Conservation (phyloP, 2,888 invertebrate species). For the Drosophila basisetae region DNA sequence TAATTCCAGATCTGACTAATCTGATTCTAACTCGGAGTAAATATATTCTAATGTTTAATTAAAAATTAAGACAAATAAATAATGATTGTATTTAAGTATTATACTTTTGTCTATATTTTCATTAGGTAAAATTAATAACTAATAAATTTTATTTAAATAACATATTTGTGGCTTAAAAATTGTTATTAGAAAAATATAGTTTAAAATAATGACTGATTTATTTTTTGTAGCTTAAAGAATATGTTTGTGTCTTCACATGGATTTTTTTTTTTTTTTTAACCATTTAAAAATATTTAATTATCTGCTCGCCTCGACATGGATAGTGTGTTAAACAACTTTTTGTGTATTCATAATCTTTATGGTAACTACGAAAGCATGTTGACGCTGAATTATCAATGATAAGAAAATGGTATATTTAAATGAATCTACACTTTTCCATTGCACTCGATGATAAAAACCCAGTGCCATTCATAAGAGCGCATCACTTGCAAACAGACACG, state of each 20-base stretch:
- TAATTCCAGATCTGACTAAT: background rate
- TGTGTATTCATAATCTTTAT: slow-evolving; percentile 26
- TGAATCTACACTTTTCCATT: slow-evolving; percentile 36
- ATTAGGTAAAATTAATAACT: background rate
- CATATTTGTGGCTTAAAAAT: background rate
- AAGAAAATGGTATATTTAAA: slow-evolving; percentile 25
- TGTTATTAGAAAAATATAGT: background rate
- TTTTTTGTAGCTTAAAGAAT: background rate
- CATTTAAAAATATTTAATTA: background rate
- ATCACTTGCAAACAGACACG: slow-evolving; percentile 28
- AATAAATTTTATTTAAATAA: background rate
- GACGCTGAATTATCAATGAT: slow-evolving; percentile 40
- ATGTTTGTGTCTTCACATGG: background rate
- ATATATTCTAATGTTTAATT: background rate
- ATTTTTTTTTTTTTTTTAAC: background rate
- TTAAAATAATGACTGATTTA: background rate
- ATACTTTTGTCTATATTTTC: background rate
- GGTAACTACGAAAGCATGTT: slow-evolving; percentile 7
- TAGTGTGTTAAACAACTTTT: slow-evolving; percentile 8
- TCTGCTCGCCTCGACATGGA: background rate
- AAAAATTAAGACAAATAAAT: background rate
- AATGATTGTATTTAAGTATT: background rate
- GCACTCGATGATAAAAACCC: slow-evolving; percentile 32
- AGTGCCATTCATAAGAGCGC: slow-evolving; percentile 2
- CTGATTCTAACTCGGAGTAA: background rate